Percentiles rank a stretch among this genome's conserved stretches.
Evolutionary conservation across 2,888 invertebrate genomes (phyloP).

Genomic region (Sepioteuthis lessoniana): DNA sequence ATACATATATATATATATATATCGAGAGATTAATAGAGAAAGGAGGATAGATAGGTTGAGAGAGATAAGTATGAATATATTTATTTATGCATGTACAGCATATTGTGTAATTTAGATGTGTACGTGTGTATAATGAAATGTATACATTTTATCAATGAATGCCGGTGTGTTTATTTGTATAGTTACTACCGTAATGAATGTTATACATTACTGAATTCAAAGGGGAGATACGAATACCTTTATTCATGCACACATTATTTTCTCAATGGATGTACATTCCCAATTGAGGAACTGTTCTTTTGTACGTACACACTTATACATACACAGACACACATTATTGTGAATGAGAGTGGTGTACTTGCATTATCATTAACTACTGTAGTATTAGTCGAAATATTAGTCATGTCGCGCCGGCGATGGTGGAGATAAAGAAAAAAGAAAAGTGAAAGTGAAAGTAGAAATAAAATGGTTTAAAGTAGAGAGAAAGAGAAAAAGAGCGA

Average conservation of each 20-base stretch:
- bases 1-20: neutral
- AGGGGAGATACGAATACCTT: neutral
- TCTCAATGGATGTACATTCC: slow-evolving; percentile 20
- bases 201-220: neutral
- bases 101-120: neutral
- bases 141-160: neutral
- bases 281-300: neutral
- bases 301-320: neutral
- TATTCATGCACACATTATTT: neutral
- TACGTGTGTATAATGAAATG: neutral
- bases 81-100: neutral
- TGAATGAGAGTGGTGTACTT: neutral
- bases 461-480: neutral
- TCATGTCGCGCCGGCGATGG: too few species aligned
- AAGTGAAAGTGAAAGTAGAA: slow-evolving; percentile 20
- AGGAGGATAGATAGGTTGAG: too few species aligned
- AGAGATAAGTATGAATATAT: too few species aligned
- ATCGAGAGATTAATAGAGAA: neutral
- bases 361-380: neutral
- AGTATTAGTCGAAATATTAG: neutral
- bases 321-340: neutral
- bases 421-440: neutral
- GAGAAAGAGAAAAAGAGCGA: neutral
- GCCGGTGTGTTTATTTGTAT: neutral
- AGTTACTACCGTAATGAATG: neutral